phyloP scores from a whole-genome alignment of 1,140 invertebrate genomes.

The Lepeophtheirus salmonis region DNA sequence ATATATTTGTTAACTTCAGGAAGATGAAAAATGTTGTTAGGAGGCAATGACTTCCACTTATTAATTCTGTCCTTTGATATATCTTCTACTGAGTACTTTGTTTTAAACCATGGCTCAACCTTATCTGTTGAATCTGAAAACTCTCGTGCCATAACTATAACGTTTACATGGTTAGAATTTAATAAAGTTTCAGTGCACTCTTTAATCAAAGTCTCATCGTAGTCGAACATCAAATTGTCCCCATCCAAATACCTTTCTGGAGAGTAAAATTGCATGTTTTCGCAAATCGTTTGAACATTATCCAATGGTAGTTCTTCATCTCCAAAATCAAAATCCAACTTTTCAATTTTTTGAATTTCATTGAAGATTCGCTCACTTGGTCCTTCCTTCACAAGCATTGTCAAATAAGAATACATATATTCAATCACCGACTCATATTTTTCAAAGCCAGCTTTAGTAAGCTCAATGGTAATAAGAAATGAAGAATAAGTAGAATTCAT shows the following conservation, averaged over 20 bases:
- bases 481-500: slow-evolving; percentile 6
- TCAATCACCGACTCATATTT: not conserved
- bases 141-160: slow-evolving; percentile 36
- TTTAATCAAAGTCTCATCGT: slow-evolving; percentile 41
- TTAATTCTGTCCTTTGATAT: slow-evolving; percentile 27
- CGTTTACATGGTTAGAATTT: slow-evolving; percentile 46
- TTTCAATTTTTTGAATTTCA: slow-evolving; percentile 51
- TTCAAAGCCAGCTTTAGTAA: slow-evolving; percentile 9
- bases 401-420: slow-evolving; percentile 35
- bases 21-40: slow-evolving; percentile 31
- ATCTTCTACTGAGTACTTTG: slow-evolving; percentile 18
- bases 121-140: not conserved
- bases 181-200: not conserved
- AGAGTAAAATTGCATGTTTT: slow-evolving; percentile 58
- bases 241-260: slow-evolving; percentile 57
- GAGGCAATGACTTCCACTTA: slow-evolving; percentile 26
- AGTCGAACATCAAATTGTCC: slow-evolving; percentile 51
- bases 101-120: slow-evolving; percentile 8
- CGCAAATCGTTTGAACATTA: slow-evolving; percentile 53
- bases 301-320: slow-evolving; percentile 46
- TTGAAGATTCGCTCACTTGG: slow-evolving; percentile 47
- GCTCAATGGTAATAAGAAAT: not conserved
- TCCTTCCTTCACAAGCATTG: slow-evolving; percentile 39
- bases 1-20: slow-evolving; percentile 65
- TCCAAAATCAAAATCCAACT: slow-evolving; percentile 28